phyloP scores from a whole-genome alignment of 1,140 invertebrate species.

The Temnothorax curvispinosus region DNA sequence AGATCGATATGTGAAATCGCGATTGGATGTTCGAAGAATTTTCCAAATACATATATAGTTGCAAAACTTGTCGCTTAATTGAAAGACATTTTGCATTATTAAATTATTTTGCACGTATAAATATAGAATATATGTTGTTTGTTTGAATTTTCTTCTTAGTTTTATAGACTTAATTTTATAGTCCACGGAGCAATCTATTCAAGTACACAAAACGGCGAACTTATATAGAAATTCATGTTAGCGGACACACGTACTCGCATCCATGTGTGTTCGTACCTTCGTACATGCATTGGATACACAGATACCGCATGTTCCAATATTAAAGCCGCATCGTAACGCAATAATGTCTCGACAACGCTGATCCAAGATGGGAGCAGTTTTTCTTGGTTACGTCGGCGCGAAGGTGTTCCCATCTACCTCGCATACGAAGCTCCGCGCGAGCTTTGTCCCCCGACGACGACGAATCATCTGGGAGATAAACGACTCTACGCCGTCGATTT shows the following conservation, averaged over 20 bases:
- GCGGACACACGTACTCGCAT: not conserved
- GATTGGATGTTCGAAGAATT: not conserved
- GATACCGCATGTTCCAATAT: slow-evolving; percentile 46
- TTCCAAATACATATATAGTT: not conserved
- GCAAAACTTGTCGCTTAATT: not conserved
- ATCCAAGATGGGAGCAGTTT: slow-evolving; percentile 65
- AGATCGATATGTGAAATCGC: not conserved
- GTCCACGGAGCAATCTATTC: not conserved
- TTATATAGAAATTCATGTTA: slow-evolving; percentile 10
- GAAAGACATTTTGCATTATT: not conserved
- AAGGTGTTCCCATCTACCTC: slow-evolving; percentile 30
- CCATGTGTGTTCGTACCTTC: not conserved
- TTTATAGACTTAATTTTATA: not conserved
- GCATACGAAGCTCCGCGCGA: slow-evolving; percentile 17
- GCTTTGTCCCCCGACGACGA: slow-evolving; percentile 27
- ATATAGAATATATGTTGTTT: not conserved
- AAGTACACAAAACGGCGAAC: not conserved
- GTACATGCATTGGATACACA: not conserved
- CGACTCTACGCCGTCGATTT: slow-evolving; percentile 37
- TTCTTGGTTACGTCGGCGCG: slow-evolving; percentile 62
- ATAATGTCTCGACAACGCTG: slow-evolving; percentile 60
- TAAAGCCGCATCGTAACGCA: slow-evolving; percentile 50
- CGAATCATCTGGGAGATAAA: slow-evolving; percentile 56
- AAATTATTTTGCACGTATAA: not conserved
- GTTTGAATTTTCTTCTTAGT: not conserved